Evolutionary conservation across 2,888 invertebrate genomes (phyloP).

Genomic region (Luperina testacea): DNA sequence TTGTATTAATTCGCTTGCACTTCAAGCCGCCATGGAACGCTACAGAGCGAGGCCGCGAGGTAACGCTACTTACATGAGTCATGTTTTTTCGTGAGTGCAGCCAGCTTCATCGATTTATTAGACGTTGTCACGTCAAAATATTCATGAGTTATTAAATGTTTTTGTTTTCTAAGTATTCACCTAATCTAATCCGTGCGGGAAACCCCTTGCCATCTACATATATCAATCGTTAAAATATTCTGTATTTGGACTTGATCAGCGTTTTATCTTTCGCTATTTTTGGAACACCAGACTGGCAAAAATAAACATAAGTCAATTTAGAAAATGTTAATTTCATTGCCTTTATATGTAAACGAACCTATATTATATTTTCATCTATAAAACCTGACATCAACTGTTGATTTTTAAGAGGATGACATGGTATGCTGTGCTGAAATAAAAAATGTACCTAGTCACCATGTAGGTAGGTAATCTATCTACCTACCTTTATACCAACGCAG

Average conservation of each 20-base stretch:
- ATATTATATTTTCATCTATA: not conserved
- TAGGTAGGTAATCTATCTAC: not conserved
- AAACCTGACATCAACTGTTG: not conserved
- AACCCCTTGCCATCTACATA: conserved; percentile 26
- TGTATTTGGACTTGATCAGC: not conserved
- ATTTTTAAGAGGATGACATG: not conserved
- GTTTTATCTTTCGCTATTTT: conserved; percentile 12
- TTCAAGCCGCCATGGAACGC: too few species aligned
- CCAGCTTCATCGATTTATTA: too few species aligned
- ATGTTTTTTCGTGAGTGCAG: too few species aligned
- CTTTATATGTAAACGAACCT: not conserved
- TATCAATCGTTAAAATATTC: not conserved
- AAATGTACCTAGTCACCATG: not conserved
- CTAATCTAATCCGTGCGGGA: conserved; percentile 34
- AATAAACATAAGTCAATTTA: not conserved
- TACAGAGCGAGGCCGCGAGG: too few species aligned
- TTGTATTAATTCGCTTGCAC: too few species aligned
- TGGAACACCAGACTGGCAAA: not conserved
- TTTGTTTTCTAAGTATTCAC: conserved; percentile 22
- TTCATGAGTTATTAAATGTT: not conserved
- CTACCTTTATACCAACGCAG: not conserved
- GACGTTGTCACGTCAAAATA: too few species aligned
- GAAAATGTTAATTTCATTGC: not conserved
- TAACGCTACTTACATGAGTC: too few species aligned
- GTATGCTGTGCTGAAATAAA: not conserved